Conservation (phyloP, 92 coral and sea anemone species). For the Montipora capitata region DNA sequence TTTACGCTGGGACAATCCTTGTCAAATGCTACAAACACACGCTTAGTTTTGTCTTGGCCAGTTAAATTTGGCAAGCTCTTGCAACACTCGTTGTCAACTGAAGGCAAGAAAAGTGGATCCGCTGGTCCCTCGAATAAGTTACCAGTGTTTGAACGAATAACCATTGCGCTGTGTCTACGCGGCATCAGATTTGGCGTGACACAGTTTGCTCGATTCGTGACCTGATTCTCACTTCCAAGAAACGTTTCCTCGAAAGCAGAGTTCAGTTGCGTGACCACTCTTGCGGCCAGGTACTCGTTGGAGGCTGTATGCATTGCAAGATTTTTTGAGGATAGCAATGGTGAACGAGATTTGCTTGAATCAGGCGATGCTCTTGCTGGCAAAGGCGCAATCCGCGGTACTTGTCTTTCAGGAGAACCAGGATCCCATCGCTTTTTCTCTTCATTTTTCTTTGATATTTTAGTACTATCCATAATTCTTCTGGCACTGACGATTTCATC, state of each 20-base stretch:
- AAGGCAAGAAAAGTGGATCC: constrained; percentile 8
- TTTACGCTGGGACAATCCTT: constrained; percentile 31
- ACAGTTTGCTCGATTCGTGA: constrained; percentile 15
- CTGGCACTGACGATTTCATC: neutral
- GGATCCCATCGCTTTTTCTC: neutral
- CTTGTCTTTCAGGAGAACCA: constrained; percentile 3
- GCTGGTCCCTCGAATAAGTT: neutral
- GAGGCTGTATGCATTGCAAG: constrained; percentile 55
- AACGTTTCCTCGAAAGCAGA: constrained; percentile 37
- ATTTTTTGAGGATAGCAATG: constrained; percentile 23
- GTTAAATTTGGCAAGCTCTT: constrained; percentile 56
- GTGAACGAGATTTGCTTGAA: constrained; percentile 27
- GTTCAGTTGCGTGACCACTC: constrained; percentile 64
- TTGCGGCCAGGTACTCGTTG: constrained; percentile 58
- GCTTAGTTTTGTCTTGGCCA: constrained; percentile 19
- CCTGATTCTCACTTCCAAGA: neutral
- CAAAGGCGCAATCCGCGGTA: neutral
- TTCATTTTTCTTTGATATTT: neutral
- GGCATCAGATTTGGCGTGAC: constrained; percentile 62
- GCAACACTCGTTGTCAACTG: constrained; percentile 21
- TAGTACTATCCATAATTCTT: neutral
- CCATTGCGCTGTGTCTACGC: constrained; percentile 41
- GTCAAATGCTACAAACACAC: constrained; percentile 58
- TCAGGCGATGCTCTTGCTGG: constrained; percentile 21
- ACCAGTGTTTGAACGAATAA: constrained; percentile 24